phyloP scores from a whole-genome alignment of 2,797 vertebrate species.

The Lacerta viridis region DNA sequence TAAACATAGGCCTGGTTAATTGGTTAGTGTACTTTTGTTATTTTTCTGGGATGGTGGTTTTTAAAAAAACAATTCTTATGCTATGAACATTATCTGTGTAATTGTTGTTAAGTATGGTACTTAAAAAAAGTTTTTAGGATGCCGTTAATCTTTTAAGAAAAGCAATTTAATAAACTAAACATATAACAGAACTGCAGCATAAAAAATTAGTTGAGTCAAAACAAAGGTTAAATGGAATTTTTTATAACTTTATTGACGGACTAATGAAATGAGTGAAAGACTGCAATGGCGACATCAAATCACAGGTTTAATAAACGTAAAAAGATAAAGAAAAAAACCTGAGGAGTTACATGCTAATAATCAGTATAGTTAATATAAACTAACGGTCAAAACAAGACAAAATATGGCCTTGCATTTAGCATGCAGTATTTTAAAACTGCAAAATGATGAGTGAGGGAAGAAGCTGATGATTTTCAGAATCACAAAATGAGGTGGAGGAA shows the following conservation, averaged over 20 bases:
- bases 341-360: neutral
- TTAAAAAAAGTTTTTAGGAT: too few species aligned
- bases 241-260: neutral
- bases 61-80: too few species aligned
- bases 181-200: too few species aligned
- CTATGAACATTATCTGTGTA: too few species aligned
- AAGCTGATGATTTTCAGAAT: neutral
- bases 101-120: too few species aligned
- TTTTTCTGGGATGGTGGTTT: too few species aligned
- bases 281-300: neutral
- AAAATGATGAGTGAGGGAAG: neutral
- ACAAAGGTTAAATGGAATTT: neutral
- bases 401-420: neutral
- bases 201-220: neutral
- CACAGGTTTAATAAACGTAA: neutral
- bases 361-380: neutral
- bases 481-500: neutral
- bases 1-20: too few species aligned
- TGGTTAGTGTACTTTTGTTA: too few species aligned
- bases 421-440: neutral
- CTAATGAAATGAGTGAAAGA: neutral
- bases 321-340: neutral
- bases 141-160: too few species aligned
- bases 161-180: too few species aligned
- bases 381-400: neutral